Base-by-base conservation (phyloP, 2,797 vertebrate species). In the Acanthis flammea region DNA sequence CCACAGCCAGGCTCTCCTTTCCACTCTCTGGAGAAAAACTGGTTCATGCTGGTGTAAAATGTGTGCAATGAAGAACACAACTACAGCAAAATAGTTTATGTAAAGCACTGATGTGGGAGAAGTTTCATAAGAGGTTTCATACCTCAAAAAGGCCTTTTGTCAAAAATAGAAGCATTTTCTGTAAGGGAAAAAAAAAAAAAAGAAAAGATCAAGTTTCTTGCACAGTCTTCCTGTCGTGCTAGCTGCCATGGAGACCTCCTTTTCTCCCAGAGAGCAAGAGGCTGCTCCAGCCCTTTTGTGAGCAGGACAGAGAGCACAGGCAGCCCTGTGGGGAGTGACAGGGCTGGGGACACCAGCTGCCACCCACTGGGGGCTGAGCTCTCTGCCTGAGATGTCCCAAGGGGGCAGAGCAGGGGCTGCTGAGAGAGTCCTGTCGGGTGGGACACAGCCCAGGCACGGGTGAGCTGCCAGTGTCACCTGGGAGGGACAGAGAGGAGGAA, bases 61-160 rank as follows among this genome's bases (percentile, higher is more conserved):
- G 61, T 2, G 87, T 89, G 87, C 67, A 87, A 71, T 24, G 87
- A 94, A 82, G 57, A 94, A 71, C 87, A 91, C 72, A 80, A 95
- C 68, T n/a, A 82, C 85, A 61, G 91, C 57, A 83, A 95, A 77
- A 83, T 28, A 90, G 78, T 95, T 95, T 94, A 96, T 94, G 91
- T 63, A 95, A 95, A 95, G 81, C 91, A 91, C 78, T 50, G 72
- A 86, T 94, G 92, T 96, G 92, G 89, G 91, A 96, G 92, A 94
- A 94, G 79, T 95, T 96, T 96, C 91, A 7, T 96, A 96, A 94
- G 95, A 95, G 89, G 78, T 82, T 95, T 96, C 95, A 68, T 96
- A 91, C 77, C 92, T 92, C 95, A 92, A 18, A 94, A 95, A 94
- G 95, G 75, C 78, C 81, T 94, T 95, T 92, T 90, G 87, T 95